Evolutionary conservation across 2,113 vertebrate genomes (phyloP).

Genomic region (Talpa occidentalis): DNA sequence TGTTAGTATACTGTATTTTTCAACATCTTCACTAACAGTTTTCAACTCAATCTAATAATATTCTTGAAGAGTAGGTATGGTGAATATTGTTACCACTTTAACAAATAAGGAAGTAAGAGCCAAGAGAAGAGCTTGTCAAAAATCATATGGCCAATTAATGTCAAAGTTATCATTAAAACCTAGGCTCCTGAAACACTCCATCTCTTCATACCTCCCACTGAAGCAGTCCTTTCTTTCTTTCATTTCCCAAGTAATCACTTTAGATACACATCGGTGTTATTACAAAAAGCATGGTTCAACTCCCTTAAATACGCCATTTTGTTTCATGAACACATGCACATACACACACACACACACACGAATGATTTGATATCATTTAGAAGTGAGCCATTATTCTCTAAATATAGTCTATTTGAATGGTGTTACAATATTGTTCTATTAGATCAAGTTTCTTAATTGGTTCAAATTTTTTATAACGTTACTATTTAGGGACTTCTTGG

Average conservation of each 20-base stretch:
- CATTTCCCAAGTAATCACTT: neutral
- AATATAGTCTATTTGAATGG: neutral
- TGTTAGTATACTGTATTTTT: neutral
- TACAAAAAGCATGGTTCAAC: neutral
- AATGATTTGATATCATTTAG: neutral
- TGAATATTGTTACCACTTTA: neutral
- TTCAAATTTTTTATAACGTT: neutral
- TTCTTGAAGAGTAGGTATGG: neutral
- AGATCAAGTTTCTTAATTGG: neutral
- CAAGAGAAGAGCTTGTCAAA: neutral
- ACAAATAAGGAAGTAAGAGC: constrained; percentile 13
- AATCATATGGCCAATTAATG: neutral
- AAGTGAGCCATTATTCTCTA: neutral
- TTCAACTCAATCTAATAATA: neutral
- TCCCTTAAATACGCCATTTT: neutral
- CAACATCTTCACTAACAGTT: neutral
- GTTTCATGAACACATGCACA: neutral
- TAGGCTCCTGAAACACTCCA: neutral
- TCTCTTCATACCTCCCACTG: neutral
- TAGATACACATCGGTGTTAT: neutral
- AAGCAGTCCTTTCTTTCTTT: neutral
- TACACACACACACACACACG: neutral
- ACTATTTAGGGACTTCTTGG: neutral
- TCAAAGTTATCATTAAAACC: neutral
- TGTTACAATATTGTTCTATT: neutral